Percentiles rank a stretch among this genome's conserved stretches.
phyloP scores from a whole-genome alignment of 2,888 invertebrate genomes.

The Alentia gelatinosa region DNA sequence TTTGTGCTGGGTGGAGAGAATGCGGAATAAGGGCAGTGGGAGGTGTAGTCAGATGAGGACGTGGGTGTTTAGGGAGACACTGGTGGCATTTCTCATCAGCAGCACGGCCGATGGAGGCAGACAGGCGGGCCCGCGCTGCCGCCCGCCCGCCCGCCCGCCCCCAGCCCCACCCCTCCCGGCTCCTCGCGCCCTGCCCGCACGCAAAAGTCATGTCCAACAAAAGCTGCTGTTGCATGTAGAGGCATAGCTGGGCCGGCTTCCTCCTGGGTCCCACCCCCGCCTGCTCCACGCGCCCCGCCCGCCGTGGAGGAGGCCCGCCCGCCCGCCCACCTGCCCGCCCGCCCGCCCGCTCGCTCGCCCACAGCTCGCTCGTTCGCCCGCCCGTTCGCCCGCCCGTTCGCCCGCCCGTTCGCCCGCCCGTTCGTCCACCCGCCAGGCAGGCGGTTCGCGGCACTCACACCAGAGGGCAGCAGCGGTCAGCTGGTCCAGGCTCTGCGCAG shows the following conservation, averaged over 20 bases:
- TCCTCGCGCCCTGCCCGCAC: no score
- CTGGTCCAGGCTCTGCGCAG: not conserved
- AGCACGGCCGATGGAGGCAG: not conserved
- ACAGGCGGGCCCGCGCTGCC: not conserved
- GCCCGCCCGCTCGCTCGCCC: not conserved
- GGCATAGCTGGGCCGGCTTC: not conserved
- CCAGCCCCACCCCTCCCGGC: not conserved
- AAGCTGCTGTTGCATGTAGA: slow-evolving; percentile 7
- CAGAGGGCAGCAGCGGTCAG: not conserved
- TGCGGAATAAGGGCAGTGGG: no score
- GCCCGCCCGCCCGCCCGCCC: not conserved
- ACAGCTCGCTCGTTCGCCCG: not conserved
- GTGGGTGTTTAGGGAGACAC: no score
- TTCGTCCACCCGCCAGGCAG: not conserved
- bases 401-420: not conserved
- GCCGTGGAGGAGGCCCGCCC: not conserved
- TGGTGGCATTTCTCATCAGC: not conserved
- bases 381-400: not conserved
- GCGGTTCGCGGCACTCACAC: not conserved
- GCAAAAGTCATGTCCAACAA: slow-evolving; percentile 15
- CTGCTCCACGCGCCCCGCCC: no score
- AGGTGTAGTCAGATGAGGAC: no score
- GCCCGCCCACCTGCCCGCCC: not conserved
- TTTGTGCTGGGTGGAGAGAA: no score
- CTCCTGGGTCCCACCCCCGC: not conserved